Evolutionary conservation across 2,888 invertebrate genomes (phyloP), one percentile per base, ranked within the genome.

Genomic region (Ornithoptera alexandrae): DNA sequence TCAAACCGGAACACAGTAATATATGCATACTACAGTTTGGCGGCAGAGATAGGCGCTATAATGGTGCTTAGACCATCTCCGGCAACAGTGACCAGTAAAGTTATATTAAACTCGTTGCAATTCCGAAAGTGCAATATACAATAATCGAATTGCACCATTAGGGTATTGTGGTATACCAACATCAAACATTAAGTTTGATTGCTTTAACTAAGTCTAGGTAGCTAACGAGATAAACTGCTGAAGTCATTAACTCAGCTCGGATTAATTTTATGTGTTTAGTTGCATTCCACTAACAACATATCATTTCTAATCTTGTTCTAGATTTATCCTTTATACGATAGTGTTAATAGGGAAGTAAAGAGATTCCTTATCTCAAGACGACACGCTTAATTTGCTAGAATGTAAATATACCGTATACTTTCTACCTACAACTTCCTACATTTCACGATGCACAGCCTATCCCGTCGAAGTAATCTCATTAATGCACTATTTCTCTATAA

Each of bases 161-260:
- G 61, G 56, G 24, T 36, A 62, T 65, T 57, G 58, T 62, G 60
- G 65, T 39, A 30, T 60, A 53, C n/a, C 36, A 61, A 67, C 67
- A 20, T 20, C 42, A 42, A 50, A 46, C 10, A 50, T 46, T 62
- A 69, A 69, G 61, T 69, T 69, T 65, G 65, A 65, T 65, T 65
- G 58, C 65, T 69, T 62, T 22, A 65, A 17, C 24, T 65, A 57
- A 65, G 24, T 46, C 42, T 30, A 30, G 56, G 46, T 62, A 57
- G 64, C 46, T 69, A 59, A 64, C 60, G 30, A 57, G 61, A 65
- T 56, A 65, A 53, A 46, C 69, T 65, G 8, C 60, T 62, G 57
- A 46, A 46, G 12, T 22, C n/a, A 69, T 65, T 58, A 46, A 17
- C 46, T 58, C 62, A n/a, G 10, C 60, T 59, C 1, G 22, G 58